Evolutionary conservation across 2,797 vertebrate species (phyloP), one percentile per base, ranked within the genome.

Genomic region (Argentina silus): DNA sequence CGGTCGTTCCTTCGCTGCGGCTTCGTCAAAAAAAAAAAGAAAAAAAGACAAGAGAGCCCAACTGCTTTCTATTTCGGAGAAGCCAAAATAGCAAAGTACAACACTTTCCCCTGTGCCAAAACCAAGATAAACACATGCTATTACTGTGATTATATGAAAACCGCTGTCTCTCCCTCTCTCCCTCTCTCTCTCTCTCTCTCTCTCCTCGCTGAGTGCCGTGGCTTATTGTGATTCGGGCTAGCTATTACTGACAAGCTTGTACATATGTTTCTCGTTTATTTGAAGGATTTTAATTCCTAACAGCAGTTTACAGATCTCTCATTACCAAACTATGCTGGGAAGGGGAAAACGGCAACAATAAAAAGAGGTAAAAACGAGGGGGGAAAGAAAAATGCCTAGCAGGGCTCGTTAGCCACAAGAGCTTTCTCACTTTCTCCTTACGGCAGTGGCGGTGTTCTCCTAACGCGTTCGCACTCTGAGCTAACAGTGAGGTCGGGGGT

Each of bases 91-190:
- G 93, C 93, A 92, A 95, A 92, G 92, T 93, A 83, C 91, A 92
- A 87, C 88, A 83, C 89, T 86, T 93, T 92, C 90, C 62, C 69
- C 74, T 78, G 91, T 93, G 93, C 95, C 95, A 95, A 95, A 87
- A 94, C 94, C 94, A 95, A 95, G 94, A 96, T 95, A 95, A 95
- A 95, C 94, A 94, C 93, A 93, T 86, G 92, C 93, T 93, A 93
- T 96, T 94, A 94, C 93, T 93, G 93, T 89, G 91, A 95, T 95
- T 93, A 91, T 92, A 94, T 93, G 92, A 94, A 81, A 95, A 94
- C 91, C 92, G 84, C 92, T 90, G 86, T 89, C 64, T 27, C 45
- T 14, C 45, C 5, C 47, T 14, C 65, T 5, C 3, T 9, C n/a
- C 15, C 60, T 6, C 67, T 36, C 60, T 62, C 91, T 90, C 89